A percentile compares a stretch with the other conserved stretches of the same genome.
These are phyloP conservation scores for Bryconaethiops microstoma DNA, from an alignment of 2,797 vertebrate genomes.

Conservation along the genomic window DNA sequence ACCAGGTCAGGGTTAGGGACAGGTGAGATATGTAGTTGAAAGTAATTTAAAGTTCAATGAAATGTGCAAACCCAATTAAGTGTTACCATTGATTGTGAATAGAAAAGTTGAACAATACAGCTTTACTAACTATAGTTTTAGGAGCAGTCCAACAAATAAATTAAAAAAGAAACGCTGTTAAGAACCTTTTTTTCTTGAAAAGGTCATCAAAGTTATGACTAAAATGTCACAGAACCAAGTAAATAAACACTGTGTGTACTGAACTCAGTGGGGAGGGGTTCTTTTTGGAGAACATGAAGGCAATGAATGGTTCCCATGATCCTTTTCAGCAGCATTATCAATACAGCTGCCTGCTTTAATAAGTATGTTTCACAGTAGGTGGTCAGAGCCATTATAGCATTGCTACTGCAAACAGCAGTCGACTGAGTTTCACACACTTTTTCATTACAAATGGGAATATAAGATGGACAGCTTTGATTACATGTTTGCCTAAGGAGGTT, in stretches of 20 bases:
- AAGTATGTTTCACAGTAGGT: conserved; percentile 31
- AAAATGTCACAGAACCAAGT: conserved; percentile 7
- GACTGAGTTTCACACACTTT: not conserved
- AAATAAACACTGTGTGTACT: not conserved
- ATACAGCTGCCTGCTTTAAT: conserved; percentile 10
- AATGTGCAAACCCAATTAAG: too few species aligned
- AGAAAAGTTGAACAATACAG: too few species aligned
- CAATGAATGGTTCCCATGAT: not conserved
- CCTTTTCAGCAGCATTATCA: conserved; percentile 16
- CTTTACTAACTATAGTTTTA: not conserved
- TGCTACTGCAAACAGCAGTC: conserved; percentile 1
- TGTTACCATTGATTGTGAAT: too few species aligned
- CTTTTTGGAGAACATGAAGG: not conserved
- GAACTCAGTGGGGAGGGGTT: not conserved
- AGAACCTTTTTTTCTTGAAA: not conserved
- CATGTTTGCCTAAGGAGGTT: not conserved
- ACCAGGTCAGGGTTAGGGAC: too few species aligned
- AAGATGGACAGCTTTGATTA: not conserved
- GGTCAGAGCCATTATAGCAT: conserved; percentile 19
- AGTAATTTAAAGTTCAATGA: too few species aligned
- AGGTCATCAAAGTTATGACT: not conserved
- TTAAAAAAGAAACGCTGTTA: not conserved
- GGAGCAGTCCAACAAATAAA: not conserved
- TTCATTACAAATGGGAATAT: not conserved
- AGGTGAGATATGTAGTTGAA: too few species aligned